Conservation (phyloP, 2,113 vertebrate species). For the Psilopogon haemacephalus region DNA sequence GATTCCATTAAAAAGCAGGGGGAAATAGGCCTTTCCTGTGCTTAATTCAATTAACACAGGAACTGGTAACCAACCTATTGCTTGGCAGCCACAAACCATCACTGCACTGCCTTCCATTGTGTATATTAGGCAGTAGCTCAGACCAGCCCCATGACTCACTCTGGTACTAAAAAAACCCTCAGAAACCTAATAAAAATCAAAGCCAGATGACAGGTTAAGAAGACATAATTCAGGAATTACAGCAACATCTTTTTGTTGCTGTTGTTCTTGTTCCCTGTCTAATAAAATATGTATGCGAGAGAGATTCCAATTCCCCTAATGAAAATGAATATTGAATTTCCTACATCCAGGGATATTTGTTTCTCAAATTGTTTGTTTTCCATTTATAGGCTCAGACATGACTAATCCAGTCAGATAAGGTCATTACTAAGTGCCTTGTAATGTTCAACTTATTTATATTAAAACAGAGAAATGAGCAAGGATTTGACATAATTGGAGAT, state of each 20-base stretch:
- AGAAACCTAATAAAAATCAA: conserved; percentile 12
- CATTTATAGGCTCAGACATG: background rate
- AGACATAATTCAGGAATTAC: background rate
- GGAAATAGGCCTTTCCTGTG: conserved; percentile 24
- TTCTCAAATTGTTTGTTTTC: background rate
- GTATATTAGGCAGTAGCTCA: background rate
- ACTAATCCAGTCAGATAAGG: background rate
- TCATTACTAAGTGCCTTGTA: background rate
- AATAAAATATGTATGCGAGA: background rate
- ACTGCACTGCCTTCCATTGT: background rate
- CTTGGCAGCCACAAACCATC: background rate
- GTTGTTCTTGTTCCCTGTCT: background rate
- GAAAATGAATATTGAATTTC: background rate
- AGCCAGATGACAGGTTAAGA: background rate
- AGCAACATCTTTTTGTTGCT: background rate
- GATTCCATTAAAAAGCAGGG: background rate
- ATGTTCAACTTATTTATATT: background rate
- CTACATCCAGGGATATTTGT: background rate
- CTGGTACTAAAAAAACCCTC: background rate
- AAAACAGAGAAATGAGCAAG: background rate
- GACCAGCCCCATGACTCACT: conserved; percentile 1
- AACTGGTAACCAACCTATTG: background rate
- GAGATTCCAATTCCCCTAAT: background rate
- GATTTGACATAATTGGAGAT: background rate
- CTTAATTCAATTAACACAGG: conserved; percentile 14